These are phyloP conservation scores for Glareola pratincola DNA, from an alignment of 2,113 vertebrate genomes.

Conservation along the genomic window DNA sequence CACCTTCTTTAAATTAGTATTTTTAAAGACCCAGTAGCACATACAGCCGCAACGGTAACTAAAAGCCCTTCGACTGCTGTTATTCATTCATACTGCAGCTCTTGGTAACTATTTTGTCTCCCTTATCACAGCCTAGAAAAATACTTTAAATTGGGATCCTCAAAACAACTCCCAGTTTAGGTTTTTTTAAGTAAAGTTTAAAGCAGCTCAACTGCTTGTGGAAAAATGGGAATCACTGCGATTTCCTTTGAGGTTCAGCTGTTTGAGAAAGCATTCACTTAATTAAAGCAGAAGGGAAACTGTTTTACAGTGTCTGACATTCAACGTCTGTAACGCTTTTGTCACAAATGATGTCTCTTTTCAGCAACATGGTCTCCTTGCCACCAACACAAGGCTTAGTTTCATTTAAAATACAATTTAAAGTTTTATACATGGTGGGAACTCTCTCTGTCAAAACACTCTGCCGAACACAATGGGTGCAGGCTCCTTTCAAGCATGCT, in stretches of 20 bases:
- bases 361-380: slow-evolving; percentile 55
- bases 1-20: neutral
- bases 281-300: slow-evolving; percentile 59
- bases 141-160: neutral
- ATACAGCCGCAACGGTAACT: neutral
- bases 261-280: slow-evolving; percentile 15
- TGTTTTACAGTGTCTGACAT: slow-evolving; percentile 13
- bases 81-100: neutral
- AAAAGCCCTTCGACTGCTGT: neutral
- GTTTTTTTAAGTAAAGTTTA: neutral
- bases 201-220: slow-evolving; percentile 10
- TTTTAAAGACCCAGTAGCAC: neutral
- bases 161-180: neutral
- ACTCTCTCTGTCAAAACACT: slow-evolving; percentile 53
- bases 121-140: neutral
- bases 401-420: slow-evolving; percentile 64
- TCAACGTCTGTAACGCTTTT: neutral
- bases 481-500: slow-evolving; percentile 7
- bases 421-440: slow-evolving; percentile 53
- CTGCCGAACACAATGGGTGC: slow-evolving; percentile 40
- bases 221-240: slow-evolving; percentile 7
- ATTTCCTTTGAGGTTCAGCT: slow-evolving; percentile 26
- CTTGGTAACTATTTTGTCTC: neutral
- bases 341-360: slow-evolving; percentile 54
- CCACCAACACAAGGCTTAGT: slow-evolving; percentile 35